Evolutionary conservation across 2,113 vertebrate species (phyloP), one percentile per base, ranked within the genome.

Genomic region (Pyrgilauda ruficollis): DNA sequence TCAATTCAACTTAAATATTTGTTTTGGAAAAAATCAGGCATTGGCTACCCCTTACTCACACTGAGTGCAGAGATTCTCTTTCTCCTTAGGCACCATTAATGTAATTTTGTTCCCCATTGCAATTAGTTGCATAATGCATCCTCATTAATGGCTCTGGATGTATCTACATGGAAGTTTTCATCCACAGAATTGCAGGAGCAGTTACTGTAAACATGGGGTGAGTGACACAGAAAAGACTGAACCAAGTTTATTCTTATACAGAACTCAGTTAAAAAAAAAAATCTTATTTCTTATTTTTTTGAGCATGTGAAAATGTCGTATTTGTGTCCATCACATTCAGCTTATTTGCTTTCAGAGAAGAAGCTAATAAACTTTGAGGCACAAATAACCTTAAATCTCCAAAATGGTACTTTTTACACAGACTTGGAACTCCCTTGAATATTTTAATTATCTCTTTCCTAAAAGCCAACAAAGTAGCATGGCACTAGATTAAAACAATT

Each of bases 401-500:
- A 55, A 41, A 92, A 81, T 6, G 11, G 37, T 62, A 74, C 73
- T 90, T 91, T 55, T 84, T 84, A 75, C 68, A 93, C 75, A 77
- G 84, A 58, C 12, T 62, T 76, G 18, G 33, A 94, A 76, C 33
- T 73, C 44, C 28, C 37, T 69, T 43, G 59, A 81, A 89, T 84
- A 39, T 55, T 93, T 96, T 80, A 86, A 83, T 96, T 73, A 61
- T 83, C 56, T 73, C 67, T 69, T 87, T 84, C 90, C 61, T 47
- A 67, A 89, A 80, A 86, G 68, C 53, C 76, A 90, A 17, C 0
- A 2, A 73, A 83, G n/a, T 66, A 79, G n/a, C 41, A 69, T 26
- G 46, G 61, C 44, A 35, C 35, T 78, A 59, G 10, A 78, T 79
- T 74, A 80, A 88, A 92, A 84, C 66, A 19, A 58, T 88, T 90